Evolutionary conservation across 2,113 vertebrate genomes (phyloP).

Genomic region (Centrocercus urophasianus): DNA sequence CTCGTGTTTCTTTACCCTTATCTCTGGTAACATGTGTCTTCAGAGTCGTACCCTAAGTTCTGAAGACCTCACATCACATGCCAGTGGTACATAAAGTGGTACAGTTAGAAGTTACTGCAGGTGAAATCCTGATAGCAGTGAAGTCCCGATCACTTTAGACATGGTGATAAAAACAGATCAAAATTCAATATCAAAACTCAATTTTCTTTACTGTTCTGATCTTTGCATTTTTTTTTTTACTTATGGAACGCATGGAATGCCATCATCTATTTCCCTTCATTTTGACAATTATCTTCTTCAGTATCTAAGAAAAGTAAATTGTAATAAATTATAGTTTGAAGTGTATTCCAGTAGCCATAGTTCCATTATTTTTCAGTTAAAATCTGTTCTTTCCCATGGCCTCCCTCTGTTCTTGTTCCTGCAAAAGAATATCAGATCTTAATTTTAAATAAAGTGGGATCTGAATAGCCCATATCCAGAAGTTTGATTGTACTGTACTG

Average conservation of each 20-base stretch:
- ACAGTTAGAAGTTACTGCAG: neutral
- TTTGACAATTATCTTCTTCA: neutral
- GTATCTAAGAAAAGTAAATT: neutral
- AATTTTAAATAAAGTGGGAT: slow-evolving; percentile 17
- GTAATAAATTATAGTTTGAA: neutral
- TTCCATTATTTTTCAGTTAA: neutral
- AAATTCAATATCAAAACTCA: neutral
- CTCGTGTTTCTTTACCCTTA: neutral
- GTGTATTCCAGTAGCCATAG: neutral
- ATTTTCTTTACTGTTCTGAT: neutral
- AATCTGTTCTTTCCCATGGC: neutral
- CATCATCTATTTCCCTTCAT: neutral
- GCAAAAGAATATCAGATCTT: neutral
- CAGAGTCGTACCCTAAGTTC: neutral
- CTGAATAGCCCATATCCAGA: slow-evolving; percentile 12
- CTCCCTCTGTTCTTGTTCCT: neutral
- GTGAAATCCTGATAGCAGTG: neutral
- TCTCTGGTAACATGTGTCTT: neutral
- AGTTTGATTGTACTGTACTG: neutral
- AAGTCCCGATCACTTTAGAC: neutral
- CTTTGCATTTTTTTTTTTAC: neutral
- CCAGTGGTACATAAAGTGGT: neutral
- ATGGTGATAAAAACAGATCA: neutral
- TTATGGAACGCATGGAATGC: neutral
- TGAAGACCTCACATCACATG: neutral